Conservation (phyloP, 2,113 vertebrate species). For the Mobula hypostoma region DNA sequence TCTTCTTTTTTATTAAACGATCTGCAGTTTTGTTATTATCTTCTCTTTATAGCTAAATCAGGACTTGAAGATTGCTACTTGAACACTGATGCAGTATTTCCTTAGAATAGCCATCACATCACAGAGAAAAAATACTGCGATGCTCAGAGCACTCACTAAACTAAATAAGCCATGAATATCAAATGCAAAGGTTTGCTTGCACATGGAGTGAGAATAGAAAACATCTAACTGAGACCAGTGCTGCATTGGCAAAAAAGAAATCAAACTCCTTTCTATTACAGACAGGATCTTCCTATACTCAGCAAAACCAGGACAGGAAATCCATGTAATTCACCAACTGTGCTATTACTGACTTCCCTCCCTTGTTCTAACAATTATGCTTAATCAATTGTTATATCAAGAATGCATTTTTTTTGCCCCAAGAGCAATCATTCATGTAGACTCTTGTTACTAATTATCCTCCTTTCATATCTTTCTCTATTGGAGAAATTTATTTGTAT, state of each 20-base stretch:
- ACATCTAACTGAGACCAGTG: neutral
- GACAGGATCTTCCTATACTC: neutral
- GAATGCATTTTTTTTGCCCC: neutral
- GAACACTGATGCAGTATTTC: neutral
- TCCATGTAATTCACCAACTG: neutral
- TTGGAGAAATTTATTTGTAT: neutral
- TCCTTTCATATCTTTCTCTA: neutral
- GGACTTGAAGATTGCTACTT: neutral
- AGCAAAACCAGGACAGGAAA: neutral
- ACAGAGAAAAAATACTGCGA: neutral
- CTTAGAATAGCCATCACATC: neutral
- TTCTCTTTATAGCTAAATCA: neutral
- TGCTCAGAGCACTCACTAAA: neutral
- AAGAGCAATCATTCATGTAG: neutral
- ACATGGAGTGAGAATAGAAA: neutral
- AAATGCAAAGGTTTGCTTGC: neutral
- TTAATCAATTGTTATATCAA: neutral
- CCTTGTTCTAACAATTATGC: neutral
- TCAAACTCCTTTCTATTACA: neutral
- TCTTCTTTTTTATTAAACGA: neutral
- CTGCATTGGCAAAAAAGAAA: neutral
- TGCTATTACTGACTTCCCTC: neutral
- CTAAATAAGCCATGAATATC: neutral
- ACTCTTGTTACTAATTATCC: neutral
- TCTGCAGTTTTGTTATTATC: neutral